Base-by-base conservation (phyloP, 2,797 vertebrate species). In the Percopsis omiscomaycus region DNA sequence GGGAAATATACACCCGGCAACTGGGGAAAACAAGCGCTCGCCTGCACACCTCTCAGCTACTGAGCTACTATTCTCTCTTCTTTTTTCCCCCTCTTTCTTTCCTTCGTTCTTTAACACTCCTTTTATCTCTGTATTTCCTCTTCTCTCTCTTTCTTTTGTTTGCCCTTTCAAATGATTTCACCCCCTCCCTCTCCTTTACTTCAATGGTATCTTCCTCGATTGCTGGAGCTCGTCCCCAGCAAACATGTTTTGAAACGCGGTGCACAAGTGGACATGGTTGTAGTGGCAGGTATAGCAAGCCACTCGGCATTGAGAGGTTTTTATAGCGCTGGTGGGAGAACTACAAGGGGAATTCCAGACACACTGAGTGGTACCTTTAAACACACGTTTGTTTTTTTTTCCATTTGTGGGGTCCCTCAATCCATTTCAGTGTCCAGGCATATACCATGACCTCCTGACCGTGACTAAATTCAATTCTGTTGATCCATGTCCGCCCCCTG, bases 1-100 rank as follows among this genome's bases (percentile, higher is more conserved):
- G 68, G 73, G 77, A 74, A 79, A 86, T 82, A 89, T 82, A 84
- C 65, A 54, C 73, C 66, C n/a, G 0, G 75, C 49, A 75, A 73
- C 75, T 27, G 53, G 72, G 84, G 77, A 73, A 65, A 86, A 84
- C 78, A 68, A 74, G 58, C 53, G 69, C 61, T 68, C 73, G 42
- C 61, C 55, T 66, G 52, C 65, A 45, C 70, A 37, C 69, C 65
- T 82, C 80, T 68, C 49, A 68, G 51, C 56, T 48, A 37, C 57
- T 69, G 62, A 37, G 32, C 32, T 37, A 8, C 32, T 37, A 37
- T 37, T 37, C 6, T 37, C 9, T 22, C 22, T 22, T 22, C 22
- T 22, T 22, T 22, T 22, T 51, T 22, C 15, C n/a, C 2, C 10
- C n/a, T 4, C 49, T 74, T 83, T 57, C 55, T 54, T 55, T 56